Base-by-base conservation (phyloP, 2,888 invertebrate genomes). In the Bugulina stolonifera region DNA sequence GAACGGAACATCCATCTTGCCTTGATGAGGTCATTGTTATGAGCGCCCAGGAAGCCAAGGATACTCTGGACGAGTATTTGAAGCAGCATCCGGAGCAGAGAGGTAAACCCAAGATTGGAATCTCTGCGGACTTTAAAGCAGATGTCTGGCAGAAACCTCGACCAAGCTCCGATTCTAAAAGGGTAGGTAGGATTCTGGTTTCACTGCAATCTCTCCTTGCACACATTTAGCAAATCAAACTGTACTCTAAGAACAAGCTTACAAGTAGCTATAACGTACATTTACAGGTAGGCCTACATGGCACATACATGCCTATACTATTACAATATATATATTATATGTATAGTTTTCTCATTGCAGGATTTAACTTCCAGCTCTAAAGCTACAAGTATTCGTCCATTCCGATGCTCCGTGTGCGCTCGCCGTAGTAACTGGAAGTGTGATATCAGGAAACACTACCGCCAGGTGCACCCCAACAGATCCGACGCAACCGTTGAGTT, bases 401-500 rank as follows among this genome's bases (percentile, higher is more conserved):
- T 94, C 84, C 93, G 94, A 85, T 97, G 97, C 86, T 94, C 95
- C 0, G 87, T 93, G 23, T 97, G 96, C 86, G 91, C 92, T 72
- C 93, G 94, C 82, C 90, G 94, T 77, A 95, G 95, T 54, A 97
- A 97, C 84, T 96, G 96, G 96, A 90, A 94, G 77, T 96, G 96
- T 95, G 96, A 97, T 86, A 92, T 97, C 74, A 94, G 94, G 69
- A 97, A 96, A 85, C 97, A 97, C 84, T 94, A 97, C 76, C 75
- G 80, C 54, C 76, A 78, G 22, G 77, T 78, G 64, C 83, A 83
- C 75, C 77, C 77, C 29, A 76, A 74, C 2, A 73, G 75, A 43
- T 73, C 73, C 1, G 57, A 75, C 18, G 79, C 80, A 1, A 75
- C 77, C 57, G 78, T 82, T 22, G 81, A 83, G 29, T 77, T 79